Conservation (phyloP, 1,140 invertebrate genomes). For the Philopotamus ludificatus region DNA sequence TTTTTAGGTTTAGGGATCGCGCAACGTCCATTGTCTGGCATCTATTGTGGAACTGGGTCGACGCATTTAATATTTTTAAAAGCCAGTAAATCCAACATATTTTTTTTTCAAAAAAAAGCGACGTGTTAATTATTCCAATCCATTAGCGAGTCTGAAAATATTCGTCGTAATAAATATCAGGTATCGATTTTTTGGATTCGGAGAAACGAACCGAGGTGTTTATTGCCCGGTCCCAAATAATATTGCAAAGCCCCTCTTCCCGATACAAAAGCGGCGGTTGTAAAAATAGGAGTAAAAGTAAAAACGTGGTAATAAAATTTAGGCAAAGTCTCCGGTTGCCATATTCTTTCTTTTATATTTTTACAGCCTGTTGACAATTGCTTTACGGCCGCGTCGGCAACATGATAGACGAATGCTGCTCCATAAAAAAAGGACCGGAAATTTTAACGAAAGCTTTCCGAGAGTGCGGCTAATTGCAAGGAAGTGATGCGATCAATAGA, state of each 20-base stretch:
- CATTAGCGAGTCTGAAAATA: no score
- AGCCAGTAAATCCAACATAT: neutral
- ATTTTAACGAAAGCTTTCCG: neutral
- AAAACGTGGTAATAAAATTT: constrained; percentile 10
- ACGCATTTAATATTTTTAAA: neutral
- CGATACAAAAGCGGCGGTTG: neutral
- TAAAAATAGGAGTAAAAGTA: constrained; percentile 22
- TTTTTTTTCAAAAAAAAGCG: no score
- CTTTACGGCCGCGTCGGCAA: constrained; percentile 16
- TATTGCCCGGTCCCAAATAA: no score
- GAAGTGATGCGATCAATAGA: neutral
- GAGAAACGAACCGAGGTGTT: neutral
- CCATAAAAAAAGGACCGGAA: neutral
- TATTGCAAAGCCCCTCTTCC: neutral
- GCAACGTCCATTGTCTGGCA: no score
- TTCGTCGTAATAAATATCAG: no score
- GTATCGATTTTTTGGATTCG: no score
- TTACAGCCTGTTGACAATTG: constrained; percentile 28
- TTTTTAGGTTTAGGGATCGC: constrained; percentile 13
- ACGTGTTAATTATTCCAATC: neutral
- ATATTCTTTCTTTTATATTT: neutral
- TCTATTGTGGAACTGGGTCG: no score
- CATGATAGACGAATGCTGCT: neutral
- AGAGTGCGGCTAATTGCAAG: neutral
- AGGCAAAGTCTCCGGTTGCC: constrained; percentile 16